Evolutionary conservation across 2,797 vertebrate species (phyloP).

Genomic region (Chaunax sp.): DNA sequence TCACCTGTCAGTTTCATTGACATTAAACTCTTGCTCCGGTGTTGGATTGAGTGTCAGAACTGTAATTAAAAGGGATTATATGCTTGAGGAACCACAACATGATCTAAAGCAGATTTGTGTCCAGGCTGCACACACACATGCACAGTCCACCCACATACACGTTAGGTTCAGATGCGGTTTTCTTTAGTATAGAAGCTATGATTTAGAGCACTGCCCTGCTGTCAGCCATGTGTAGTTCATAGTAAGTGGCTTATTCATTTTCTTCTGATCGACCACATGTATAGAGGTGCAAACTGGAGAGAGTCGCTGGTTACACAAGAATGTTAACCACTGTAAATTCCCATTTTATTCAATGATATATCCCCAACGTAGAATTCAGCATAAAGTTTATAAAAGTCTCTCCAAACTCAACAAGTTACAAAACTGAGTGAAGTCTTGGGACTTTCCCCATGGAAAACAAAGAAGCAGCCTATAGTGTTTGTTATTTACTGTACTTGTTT

Average conservation of each 20-base stretch:
- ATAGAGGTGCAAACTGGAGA: background rate
- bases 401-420: too few relatives aligned
- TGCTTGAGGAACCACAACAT: conserved; percentile 16
- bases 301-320: conserved; percentile 2
- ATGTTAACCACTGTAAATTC: background rate
- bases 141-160: conserved; percentile 32
- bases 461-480: too few relatives aligned
- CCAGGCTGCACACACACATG: conserved; percentile 13
- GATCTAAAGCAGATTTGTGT: conserved; percentile 56
- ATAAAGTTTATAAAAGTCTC: too few relatives aligned
- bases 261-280: conserved; percentile 14
- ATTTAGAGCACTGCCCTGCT: conserved; percentile 37
- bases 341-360: background rate
- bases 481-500: too few relatives aligned
- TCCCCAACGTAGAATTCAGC: background rate
- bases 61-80: conserved; percentile 57
- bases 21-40: conserved; percentile 24
- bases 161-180: conserved; percentile 42
- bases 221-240: conserved; percentile 33
- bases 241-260: conserved; percentile 30
- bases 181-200: conserved; percentile 27
- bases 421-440: too few relatives aligned
- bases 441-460: too few relatives aligned
- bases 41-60: conserved; percentile 28
- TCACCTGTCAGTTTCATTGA: conserved; percentile 41